Evolutionary conservation across 2,113 vertebrate genomes (phyloP).

Genomic region (Catharus bicknelli): DNA sequence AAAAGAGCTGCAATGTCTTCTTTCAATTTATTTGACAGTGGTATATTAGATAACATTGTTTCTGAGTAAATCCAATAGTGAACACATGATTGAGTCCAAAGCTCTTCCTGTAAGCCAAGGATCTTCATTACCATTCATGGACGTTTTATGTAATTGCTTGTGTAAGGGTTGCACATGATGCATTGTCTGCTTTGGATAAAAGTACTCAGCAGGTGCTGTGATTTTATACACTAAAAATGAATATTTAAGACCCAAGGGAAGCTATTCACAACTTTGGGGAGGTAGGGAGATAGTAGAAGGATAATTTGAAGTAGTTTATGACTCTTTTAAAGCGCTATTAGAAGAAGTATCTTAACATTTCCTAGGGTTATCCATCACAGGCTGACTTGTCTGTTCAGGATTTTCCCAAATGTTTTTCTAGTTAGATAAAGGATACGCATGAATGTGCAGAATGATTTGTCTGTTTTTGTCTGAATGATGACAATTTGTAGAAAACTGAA

Average conservation of each 20-base stretch:
- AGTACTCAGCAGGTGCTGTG: not conserved
- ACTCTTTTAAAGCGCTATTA: not conserved
- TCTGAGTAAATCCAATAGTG: not conserved
- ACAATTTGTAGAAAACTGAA: not conserved
- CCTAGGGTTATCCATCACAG: not conserved
- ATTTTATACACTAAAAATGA: not conserved
- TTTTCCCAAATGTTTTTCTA: conserved; percentile 14
- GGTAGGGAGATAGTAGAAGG: not conserved
- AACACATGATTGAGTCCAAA: not conserved
- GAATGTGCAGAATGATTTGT: not conserved
- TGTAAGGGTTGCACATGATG: not conserved
- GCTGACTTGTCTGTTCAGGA: not conserved
- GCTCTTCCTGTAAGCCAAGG: not conserved
- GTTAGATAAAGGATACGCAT: not conserved
- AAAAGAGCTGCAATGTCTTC: not conserved
- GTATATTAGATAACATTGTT: not conserved
- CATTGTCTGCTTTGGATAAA: not conserved
- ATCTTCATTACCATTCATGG: not conserved
- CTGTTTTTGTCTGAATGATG: not conserved
- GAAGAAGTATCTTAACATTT: not conserved
- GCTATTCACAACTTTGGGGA: not conserved
- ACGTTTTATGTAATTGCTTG: not conserved
- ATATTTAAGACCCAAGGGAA: not conserved
- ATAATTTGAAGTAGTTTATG: not conserved
- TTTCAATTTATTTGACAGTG: not conserved